phyloP scores from a whole-genome alignment of 2,888 invertebrate species.

The Carabus problematicus region DNA sequence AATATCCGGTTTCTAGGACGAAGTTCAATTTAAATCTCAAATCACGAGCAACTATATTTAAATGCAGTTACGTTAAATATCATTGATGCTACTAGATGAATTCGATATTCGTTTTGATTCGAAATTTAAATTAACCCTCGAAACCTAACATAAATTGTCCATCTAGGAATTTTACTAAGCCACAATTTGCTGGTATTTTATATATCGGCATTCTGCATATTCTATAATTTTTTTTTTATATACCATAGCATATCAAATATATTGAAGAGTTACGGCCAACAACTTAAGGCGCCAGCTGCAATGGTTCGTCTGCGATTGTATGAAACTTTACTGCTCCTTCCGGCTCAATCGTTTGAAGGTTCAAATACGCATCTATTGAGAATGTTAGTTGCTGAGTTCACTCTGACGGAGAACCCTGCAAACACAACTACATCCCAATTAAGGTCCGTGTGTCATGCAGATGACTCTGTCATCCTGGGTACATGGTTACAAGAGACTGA shows the following conservation, averaged over 20 bases:
- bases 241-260: slow-evolving; percentile 78
- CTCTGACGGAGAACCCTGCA: slow-evolving; percentile 90
- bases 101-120: slow-evolving; percentile 5
- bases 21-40: too few relatives aligned
- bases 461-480: slow-evolving; percentile 90
- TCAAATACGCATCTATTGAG: slow-evolving; percentile 87
- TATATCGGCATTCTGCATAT: slow-evolving; percentile 12
- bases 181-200: too few relatives aligned
- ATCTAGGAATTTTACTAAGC: too few relatives aligned
- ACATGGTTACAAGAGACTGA: slow-evolving; percentile 97
- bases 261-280: slow-evolving; percentile 87
- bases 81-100: background rate
- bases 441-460: slow-evolving; percentile 83
- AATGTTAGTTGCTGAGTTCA: slow-evolving; percentile 94
- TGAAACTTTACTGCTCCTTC: slow-evolving; percentile 81
- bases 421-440: slow-evolving; percentile 88
- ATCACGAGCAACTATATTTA: too few relatives aligned
- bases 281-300: slow-evolving; percentile 92
- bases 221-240: slow-evolving; percentile 34
- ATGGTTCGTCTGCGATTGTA: slow-evolving; percentile 93
- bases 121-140: background rate
- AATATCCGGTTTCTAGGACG: background rate
- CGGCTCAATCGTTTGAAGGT: slow-evolving; percentile 81
- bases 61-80: too few relatives aligned
- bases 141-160: too few relatives aligned